Percentiles rank a stretch among this genome's conserved stretches.
These are phyloP conservation scores for Poeciliopsis infans DNA, from an alignment of 2,797 vertebrate species.

Conservation along the genomic window DNA sequence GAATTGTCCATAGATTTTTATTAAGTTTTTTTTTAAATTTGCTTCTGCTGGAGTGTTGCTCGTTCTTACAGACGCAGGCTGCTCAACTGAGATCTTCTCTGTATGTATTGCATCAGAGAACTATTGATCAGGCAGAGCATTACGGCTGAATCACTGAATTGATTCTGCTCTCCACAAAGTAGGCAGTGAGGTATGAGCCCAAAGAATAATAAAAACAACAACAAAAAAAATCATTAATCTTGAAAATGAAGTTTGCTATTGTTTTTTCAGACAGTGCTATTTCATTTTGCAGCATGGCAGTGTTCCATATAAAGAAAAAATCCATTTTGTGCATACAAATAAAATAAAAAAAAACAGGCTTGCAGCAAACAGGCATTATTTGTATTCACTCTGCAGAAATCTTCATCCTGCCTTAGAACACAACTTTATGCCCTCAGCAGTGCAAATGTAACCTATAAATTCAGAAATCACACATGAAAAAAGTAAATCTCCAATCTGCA, in stretches of 20 bases:
- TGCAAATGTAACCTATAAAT: neutral
- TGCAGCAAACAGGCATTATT: neutral
- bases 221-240: constrained; percentile 27
- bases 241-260: constrained; percentile 2
- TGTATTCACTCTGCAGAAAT: neutral
- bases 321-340: constrained; percentile 19
- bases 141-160: constrained; percentile 54
- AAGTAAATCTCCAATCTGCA: too few relatives aligned
- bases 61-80: constrained; percentile 15
- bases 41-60: constrained; percentile 20
- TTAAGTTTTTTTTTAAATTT: neutral
- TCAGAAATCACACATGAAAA: neutral
- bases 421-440: neutral
- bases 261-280: constrained; percentile 17
- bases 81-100: constrained; percentile 43
- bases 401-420: neutral
- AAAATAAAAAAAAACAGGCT: neutral
- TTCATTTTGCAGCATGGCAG: constrained; percentile 12
- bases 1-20: constrained; percentile 54
- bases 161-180: constrained; percentile 52
- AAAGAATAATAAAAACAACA: constrained; percentile 51
- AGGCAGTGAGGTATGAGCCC: constrained; percentile 30
- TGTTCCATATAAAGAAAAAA: neutral
- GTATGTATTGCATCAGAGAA: constrained; percentile 41
- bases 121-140: constrained; percentile 57